Evolutionary conservation across 1,140 invertebrate species (phyloP).

Genomic region (Xylocopa sonorina): DNA sequence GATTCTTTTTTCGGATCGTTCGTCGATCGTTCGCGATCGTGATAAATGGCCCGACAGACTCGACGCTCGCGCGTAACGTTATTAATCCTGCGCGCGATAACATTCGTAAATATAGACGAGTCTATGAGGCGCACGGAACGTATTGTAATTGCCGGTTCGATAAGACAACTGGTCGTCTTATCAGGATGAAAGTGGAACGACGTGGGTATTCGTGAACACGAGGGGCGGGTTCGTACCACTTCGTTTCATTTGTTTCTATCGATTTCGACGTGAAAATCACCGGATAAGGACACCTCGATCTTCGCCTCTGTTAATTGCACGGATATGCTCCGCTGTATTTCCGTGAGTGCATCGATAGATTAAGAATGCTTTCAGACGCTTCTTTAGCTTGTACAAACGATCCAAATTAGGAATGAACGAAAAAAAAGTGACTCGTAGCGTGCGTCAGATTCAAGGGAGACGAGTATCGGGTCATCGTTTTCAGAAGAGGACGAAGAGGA

Average conservation of each 20-base stretch:
- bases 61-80: not conserved
- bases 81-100: constrained; percentile 34
- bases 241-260: not conserved
- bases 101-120: constrained; percentile 19
- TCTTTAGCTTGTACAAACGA: too few species aligned
- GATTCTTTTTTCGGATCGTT: not conserved
- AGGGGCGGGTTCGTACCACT: not conserved
- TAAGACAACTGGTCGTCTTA: constrained; percentile 20
- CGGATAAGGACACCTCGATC: not conserved
- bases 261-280: not conserved
- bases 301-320: not conserved
- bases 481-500: not conserved
- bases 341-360: too few species aligned
- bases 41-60: constrained; percentile 15
- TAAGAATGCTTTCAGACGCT: too few species aligned
- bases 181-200: constrained; percentile 26
- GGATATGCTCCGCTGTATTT: not conserved
- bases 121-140: constrained; percentile 22
- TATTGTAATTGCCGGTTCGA: constrained; percentile 21
- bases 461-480: not conserved
- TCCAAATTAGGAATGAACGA: too few species aligned
- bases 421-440: not conserved
- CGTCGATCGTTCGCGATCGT: not conserved
- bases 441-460: constrained; percentile 18
- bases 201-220: not conserved